Base-by-base conservation (phyloP, 1,140 invertebrate genomes). In the Eumaeus atala region DNA sequence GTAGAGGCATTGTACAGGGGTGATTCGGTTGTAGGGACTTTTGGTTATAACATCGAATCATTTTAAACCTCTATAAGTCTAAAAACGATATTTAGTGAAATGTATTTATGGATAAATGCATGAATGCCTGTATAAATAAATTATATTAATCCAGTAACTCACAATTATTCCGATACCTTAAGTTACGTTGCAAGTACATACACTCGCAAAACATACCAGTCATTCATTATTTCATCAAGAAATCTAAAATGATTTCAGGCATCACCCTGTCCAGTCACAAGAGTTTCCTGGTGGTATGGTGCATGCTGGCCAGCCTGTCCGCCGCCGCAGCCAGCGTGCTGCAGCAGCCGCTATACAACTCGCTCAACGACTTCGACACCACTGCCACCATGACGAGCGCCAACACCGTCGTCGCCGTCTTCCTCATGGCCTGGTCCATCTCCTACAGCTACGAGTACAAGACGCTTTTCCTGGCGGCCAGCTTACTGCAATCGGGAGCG, bases 341-440 rank as follows among this genome's bases (percentile, higher is more conserved):
- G 0, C 77, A 77, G 37, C 77, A 84, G 40, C 82, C 84, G 0
- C 47, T 87, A 0, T 84, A 81, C 70, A 81, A 84, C 51, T 75
- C 77, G 0, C 59, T 85, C 3, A 81, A 83, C 58, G 82, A 88
- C 21, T 85, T 87, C 68, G 81, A 84, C 53, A 72, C 74, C 0
- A 86, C 80, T 0, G 83, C 83, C 2, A 86, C 84, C 0, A 73
- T 77, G 51, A 81, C 83, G 5, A 67, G 73, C 0, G 77, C 84
- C 0, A 87, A 87, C 56, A 64, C 67, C 0, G 56, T 87, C 3
- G 77, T 76, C 1, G 84, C 82, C 0, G 56, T 70, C 0, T 55
- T 74, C 9, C 62, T 87, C 2, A 69, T 87, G 61, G 47, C 73
- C 1, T 82, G 83, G 76, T 71, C 75, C 1, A 36, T 87, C 0